Evolutionary conservation across 2,888 invertebrate species (phyloP).

Genomic region (Chironomus riparius): DNA sequence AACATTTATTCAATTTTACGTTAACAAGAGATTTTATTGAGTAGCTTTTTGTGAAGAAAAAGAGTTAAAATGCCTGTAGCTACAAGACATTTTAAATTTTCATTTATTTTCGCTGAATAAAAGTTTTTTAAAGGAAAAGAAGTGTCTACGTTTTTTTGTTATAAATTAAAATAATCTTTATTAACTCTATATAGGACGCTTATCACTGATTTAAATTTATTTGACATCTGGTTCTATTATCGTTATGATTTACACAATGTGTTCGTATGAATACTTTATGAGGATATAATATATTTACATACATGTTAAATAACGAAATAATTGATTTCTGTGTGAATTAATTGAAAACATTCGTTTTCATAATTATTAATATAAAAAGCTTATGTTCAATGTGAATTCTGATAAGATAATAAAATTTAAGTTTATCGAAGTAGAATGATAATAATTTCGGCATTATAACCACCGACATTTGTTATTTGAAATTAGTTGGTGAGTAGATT

Average conservation of each 20-base stretch:
- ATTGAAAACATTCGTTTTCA: constrained; percentile 10
- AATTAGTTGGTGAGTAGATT: too few relatives aligned
- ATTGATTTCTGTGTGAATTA: constrained; percentile 19
- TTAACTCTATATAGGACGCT: not conserved
- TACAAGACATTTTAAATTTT: not conserved
- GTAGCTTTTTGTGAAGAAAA: not conserved
- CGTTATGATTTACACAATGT: too few relatives aligned
- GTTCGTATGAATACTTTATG: not conserved
- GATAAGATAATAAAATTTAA: not conserved
- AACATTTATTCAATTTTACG: constrained; percentile 20
- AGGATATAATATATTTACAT: constrained; percentile 22
- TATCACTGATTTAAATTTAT: not conserved
- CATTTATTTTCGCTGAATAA: too few relatives aligned
- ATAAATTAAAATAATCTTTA: not conserved
- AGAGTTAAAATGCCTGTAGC: not conserved
- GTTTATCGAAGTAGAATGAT: too few relatives aligned
- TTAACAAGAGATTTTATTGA: not conserved
- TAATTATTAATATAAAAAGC: not conserved
- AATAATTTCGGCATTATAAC: too few relatives aligned
- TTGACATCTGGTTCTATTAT: not conserved
- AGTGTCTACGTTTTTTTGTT: not conserved
- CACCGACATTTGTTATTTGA: too few relatives aligned
- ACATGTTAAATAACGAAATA: constrained; percentile 18
- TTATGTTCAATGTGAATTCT: not conserved
- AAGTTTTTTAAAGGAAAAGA: too few relatives aligned